Base-by-base conservation (phyloP, 2,113 vertebrate species). In the Eudorcas thomsonii region DNA sequence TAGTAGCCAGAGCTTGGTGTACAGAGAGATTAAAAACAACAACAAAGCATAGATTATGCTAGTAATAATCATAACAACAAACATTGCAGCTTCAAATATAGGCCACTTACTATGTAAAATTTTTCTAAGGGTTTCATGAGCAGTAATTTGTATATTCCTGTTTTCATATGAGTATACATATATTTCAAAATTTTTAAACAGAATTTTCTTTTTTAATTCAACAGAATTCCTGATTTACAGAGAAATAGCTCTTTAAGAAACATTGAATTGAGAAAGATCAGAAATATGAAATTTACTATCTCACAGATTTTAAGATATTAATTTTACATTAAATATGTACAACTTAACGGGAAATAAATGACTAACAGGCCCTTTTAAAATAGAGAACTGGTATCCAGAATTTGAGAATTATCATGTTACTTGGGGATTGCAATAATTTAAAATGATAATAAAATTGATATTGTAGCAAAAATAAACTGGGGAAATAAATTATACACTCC, bases 181-280 rank as follows among this genome's bases (percentile, higher is more conserved):
- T 83, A 81, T 94, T 93, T 93, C 48, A 85, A 94, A 96, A 84
- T 96, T 33, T 90, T 94, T 92, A 85, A 94, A 97, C 5, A 60
- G 30, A 52, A 45, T 87, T 93, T 90, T 30, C 30, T 96, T 82
- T 60, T 67, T 81, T 36, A 17, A 87, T 78, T 23, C 54, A 96
- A 50, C 9, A 85, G 33, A 87, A 85, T 94, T 95, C 94, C 67
- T 74, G 33, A 95, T 92, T 97, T 96, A 50, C 36, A 94, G 82
- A 97, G 25, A 91, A 94, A 71, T 83, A 82, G 39, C 39, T 6
- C 64, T 59, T 98, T 96, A 94, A 92, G 26, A 88, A 93, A 28
- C 2, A 55, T 21, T 81, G 74, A 80, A 43, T 13, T 85, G 55
- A 87, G 78, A 89, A 57, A 92, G 96, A 59, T 88, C 52, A 80